Evolutionary conservation across 1,140 invertebrate species (phyloP).

Genomic region (Solenopsis invicta): DNA sequence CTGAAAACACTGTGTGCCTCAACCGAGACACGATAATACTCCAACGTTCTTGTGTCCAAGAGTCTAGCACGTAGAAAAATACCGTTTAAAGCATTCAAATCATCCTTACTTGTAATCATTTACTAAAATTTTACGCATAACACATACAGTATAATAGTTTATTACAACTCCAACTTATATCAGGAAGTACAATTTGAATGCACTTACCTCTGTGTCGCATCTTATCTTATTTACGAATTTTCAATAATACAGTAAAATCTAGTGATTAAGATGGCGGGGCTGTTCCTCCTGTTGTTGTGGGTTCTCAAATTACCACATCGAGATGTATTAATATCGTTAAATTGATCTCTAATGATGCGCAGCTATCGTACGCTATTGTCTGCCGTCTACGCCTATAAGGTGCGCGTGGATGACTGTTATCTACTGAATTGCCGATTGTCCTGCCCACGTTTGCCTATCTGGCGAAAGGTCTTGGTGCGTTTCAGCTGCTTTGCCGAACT

Average conservation of each 20-base stretch:
- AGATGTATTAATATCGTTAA: slow-evolving; percentile 32
- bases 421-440: slow-evolving; percentile 87
- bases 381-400: neutral
- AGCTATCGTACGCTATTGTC: neutral
- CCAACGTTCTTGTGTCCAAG: neutral
- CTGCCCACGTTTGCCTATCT: slow-evolving; percentile 80
- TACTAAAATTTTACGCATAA: neutral
- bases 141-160: neutral
- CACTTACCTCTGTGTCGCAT: neutral
- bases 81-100: neutral
- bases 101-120: neutral
- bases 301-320: neutral
- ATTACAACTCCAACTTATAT: neutral
- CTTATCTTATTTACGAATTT: neutral
- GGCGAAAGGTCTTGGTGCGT: slow-evolving; percentile 81
- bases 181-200: neutral
- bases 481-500: slow-evolving; percentile 84
- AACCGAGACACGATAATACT: neutral
- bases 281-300: neutral
- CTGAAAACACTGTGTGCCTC: neutral
- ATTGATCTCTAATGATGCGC: neutral
- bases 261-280: neutral
- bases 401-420: slow-evolving; percentile 77
- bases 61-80: neutral
- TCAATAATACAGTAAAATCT: neutral